Base-by-base conservation (phyloP, 2,113 vertebrate genomes). In the Spea bombifrons region DNA sequence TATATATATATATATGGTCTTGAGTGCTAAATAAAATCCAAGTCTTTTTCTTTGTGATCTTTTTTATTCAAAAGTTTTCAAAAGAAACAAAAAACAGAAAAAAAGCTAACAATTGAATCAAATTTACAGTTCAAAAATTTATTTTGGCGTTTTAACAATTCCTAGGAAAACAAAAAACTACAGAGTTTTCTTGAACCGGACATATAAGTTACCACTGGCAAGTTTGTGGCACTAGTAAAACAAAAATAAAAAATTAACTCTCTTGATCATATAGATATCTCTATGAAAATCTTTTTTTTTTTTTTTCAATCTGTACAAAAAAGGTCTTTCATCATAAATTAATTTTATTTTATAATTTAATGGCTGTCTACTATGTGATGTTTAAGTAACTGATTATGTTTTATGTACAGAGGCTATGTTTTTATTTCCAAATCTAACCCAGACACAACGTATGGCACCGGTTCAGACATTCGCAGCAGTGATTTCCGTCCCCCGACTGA, bases 311-410 rank as follows among this genome's bases (percentile, higher is more conserved):
- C 94, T 98, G 95, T 98, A 99, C 95, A 99, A 98, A 97, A 30
- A 98, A 97, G 92, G 90, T 94, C 94, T 95, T 94, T 95, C 93
- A 96, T 98, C 95, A 99, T 98, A 98, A 98, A 98, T 98, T 97
- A 98, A 95, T 90, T 86, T 89, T 92, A 84, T 90, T 91, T 92
- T 95, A 98, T 97, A 98, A 98, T 94, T 97, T 97, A 99, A 95
- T 95, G 96, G 95, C 96, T 97, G 95, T 95, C 94, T 93, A 95
- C 92, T 94, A 95, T 92, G 93, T 92, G 95, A 92, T 95, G 94
- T 95, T 94, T 94, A 93, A 90, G 90, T 92, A 90, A 91, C 88
- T 92, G 91, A 95, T 90, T 80, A 66, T 17, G 90, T 88, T 92
- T 92, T 93, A 94, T 92, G 92, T 95, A 96, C 93, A 94, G 92